Percentiles rank a stretch among this genome's conserved stretches.
Conservation (phyloP, 2,113 vertebrate genomes). For the Manacus vitellinus region DNA sequence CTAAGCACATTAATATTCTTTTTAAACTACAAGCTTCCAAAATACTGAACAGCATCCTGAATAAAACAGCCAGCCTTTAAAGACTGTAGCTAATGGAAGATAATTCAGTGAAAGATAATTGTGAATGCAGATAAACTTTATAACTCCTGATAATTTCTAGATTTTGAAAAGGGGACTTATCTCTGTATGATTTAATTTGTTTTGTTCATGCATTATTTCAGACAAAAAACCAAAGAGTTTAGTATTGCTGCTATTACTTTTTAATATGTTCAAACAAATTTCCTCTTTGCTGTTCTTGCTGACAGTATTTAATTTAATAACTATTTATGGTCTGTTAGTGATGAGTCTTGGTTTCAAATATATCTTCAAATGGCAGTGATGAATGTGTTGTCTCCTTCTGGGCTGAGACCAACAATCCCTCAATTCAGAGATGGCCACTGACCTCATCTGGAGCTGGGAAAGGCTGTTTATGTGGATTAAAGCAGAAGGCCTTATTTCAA, state of each 20-base stretch:
- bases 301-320: background rate
- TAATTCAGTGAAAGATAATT: background rate
- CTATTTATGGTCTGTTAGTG: background rate
- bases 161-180: background rate
- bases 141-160: background rate
- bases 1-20: background rate
- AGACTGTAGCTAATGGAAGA: background rate
- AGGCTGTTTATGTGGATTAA: background rate
- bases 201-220: background rate
- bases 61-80: background rate
- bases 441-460: background rate
- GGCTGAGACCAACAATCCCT: background rate
- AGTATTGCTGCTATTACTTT: background rate
- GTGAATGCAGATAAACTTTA: background rate
- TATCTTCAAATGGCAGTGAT: background rate
- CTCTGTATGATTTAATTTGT: background rate
- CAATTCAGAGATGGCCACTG: background rate
- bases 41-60: background rate
- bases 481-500: constrained; percentile 7
- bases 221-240: background rate
- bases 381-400: background rate
- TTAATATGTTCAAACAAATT: background rate
- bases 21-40: background rate
- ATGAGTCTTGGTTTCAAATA: background rate
- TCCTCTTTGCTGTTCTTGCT: background rate